Percentiles rank a stretch among this genome's conserved stretches.
Conservation (phyloP, 2,113 vertebrate genomes). For the Phalacrocorax brasilianus region DNA sequence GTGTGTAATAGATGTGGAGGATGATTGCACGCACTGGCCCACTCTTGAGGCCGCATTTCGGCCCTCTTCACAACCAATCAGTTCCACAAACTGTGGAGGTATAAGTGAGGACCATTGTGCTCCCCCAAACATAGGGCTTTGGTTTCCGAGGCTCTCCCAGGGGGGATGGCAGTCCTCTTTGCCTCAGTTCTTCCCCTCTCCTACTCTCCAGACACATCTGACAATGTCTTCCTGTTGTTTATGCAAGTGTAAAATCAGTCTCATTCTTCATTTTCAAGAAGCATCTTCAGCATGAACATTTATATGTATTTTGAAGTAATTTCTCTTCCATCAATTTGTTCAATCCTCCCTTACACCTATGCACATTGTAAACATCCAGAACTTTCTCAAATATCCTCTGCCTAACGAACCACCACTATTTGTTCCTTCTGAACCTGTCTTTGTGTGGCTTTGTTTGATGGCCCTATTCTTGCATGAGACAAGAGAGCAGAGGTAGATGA, state of each 20-base stretch:
- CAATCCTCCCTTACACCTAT: background rate
- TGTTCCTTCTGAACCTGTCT: background rate
- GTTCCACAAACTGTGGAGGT: background rate
- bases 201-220: background rate
- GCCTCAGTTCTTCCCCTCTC: background rate
- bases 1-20: background rate
- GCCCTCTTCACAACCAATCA: background rate
- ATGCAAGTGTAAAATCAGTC: background rate
- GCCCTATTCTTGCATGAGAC: background rate
- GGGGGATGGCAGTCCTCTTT: background rate
- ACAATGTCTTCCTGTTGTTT: background rate
- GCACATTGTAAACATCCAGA: background rate
- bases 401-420: background rate
- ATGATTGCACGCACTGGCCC: background rate
- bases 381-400: background rate
- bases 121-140: background rate
- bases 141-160: background rate
- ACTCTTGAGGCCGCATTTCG: background rate
- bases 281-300: background rate
- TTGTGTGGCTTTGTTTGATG: background rate
- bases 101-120: fast-evolving
- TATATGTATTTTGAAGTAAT: background rate
- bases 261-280: background rate
- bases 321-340: background rate
- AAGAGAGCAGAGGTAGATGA: background rate